These are phyloP conservation scores for Phocoena sinus DNA, from an alignment of 2,113 vertebrate species.

Conservation along the genomic window DNA sequence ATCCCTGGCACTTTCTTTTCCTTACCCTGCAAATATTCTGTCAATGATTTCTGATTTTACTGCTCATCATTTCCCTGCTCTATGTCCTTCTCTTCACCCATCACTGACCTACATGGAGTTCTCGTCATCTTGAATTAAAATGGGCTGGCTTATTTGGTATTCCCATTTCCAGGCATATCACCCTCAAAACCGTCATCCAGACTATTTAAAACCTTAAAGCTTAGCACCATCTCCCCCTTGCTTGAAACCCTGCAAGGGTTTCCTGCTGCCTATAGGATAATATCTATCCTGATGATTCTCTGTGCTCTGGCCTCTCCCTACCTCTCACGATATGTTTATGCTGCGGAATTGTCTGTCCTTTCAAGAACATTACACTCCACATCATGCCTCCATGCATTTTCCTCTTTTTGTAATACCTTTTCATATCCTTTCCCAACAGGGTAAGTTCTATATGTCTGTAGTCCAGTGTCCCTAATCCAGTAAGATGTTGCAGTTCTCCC, in stretches of 20 bases:
- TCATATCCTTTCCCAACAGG: background rate
- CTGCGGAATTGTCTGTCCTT: background rate
- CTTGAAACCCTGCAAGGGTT: background rate
- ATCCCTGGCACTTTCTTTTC: background rate
- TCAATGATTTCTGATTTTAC: background rate
- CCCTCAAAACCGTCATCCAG: background rate
- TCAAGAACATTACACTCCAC: background rate
- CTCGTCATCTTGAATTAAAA: background rate
- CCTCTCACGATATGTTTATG: background rate
- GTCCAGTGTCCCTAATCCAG: background rate
- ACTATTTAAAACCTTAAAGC: background rate
- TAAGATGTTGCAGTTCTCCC: background rate
- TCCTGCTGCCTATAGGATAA: background rate
- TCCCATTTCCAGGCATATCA: background rate
- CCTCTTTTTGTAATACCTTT: background rate
- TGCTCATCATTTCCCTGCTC: background rate
- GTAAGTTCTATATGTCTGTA: background rate
- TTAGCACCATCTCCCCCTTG: background rate
- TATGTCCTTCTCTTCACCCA: background rate
- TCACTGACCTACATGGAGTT: background rate
- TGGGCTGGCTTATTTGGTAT: background rate
- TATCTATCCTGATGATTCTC: background rate
- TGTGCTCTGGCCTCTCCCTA: background rate
- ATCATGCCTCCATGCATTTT: background rate
- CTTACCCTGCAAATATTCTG: background rate